A percentile compares a stretch with the other conserved stretches of the same genome.
Conservation (phyloP, 2,888 invertebrate species). For the Tricholauxania praeusta region DNA sequence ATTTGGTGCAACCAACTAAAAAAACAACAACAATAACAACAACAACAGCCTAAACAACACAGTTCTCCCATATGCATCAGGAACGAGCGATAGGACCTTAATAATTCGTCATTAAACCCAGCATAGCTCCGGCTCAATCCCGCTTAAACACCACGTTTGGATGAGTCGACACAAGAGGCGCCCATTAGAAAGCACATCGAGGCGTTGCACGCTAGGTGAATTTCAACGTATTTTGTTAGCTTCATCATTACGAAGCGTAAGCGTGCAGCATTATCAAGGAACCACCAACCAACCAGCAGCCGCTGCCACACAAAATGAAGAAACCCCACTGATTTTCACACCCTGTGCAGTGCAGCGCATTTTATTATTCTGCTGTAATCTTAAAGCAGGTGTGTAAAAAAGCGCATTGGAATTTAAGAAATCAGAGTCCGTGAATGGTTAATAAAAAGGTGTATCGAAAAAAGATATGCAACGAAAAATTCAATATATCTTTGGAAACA, state of each 20-base stretch:
- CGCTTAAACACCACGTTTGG: conserved; percentile 20
- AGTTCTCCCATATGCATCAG: conserved; percentile 3
- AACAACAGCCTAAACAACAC: background rate
- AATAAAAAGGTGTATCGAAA: too few relatives aligned
- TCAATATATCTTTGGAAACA: too few relatives aligned
- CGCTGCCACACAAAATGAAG: conserved; percentile 3
- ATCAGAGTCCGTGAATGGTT: too few relatives aligned
- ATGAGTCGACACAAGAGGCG: conserved; percentile 24
- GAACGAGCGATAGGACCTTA: conserved; percentile 27
- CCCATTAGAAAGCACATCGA: conserved; percentile 27
- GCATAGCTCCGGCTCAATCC: conserved; percentile 2
- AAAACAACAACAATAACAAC: conserved; percentile 23
- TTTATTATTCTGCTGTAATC: conserved; percentile 30
- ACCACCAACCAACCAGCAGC: conserved; percentile 5
- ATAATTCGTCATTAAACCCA: conserved; percentile 29
- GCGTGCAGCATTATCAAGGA: conserved; percentile 2
- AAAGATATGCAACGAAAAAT: too few relatives aligned
- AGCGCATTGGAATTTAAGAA: too few relatives aligned
- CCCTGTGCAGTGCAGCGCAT: conserved; percentile 28
- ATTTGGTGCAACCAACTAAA: conserved; percentile 28
- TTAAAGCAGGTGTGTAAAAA: background rate
- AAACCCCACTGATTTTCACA: conserved; percentile 23
- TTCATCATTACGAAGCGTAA: conserved; percentile 32
- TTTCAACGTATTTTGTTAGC: conserved; percentile 25
- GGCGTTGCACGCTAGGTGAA: conserved; percentile 15